Evolutionary conservation across 2,888 invertebrate species (phyloP), one percentile per base, ranked within the genome.

Genomic region (Pandemis corylana): DNA sequence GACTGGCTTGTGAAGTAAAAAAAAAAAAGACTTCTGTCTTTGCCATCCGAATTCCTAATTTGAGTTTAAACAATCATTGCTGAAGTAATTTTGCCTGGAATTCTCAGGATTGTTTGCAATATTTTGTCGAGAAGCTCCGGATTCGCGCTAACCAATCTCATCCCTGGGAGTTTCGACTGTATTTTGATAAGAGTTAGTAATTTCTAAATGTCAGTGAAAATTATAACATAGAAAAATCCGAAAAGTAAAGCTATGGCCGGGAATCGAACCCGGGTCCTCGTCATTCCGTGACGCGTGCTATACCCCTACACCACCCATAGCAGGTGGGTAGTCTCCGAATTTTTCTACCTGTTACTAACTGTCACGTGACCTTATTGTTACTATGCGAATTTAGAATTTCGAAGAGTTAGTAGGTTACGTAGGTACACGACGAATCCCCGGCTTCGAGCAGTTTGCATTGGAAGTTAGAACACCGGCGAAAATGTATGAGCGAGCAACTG

Each of bases 181-280:
- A 68, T 68, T 65, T 53, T 63, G 67, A 68, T 51, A 68, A 68
- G 44, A 53, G 62, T 72, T 68, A 42, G 62, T 67, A 53, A n/a
- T n/a, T n/a, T n/a, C n/a, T n/a, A n/a, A n/a, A n/a, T n/a, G n/a
- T n/a, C n/a, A n/a, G n/a, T n/a, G n/a, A n/a, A n/a, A n/a, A n/a
- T n/a, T n/a, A n/a, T n/a, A n/a, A n/a, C n/a, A n/a, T n/a, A n/a
- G n/a, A n/a, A n/a, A n/a, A n/a, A n/a, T n/a, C n/a, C n/a, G n/a
- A n/a, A n/a, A n/a, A n/a, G n/a, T n/a, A n/a, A n/a, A n/a, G n/a
- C n/a, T n/a, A n/a, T n/a, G n/a, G n/a, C n/a, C n/a, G n/a, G n/a
- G n/a, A n/a, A n/a, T n/a, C n/a, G n/a, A n/a, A n/a, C n/a, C n/a
- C n/a, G n/a, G n/a, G n/a, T n/a, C n/a, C n/a, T n/a, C n/a, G n/a